These are phyloP conservation scores for Eublepharis macularius DNA, from an alignment of 2,113 vertebrate species.

Conservation along the genomic window DNA sequence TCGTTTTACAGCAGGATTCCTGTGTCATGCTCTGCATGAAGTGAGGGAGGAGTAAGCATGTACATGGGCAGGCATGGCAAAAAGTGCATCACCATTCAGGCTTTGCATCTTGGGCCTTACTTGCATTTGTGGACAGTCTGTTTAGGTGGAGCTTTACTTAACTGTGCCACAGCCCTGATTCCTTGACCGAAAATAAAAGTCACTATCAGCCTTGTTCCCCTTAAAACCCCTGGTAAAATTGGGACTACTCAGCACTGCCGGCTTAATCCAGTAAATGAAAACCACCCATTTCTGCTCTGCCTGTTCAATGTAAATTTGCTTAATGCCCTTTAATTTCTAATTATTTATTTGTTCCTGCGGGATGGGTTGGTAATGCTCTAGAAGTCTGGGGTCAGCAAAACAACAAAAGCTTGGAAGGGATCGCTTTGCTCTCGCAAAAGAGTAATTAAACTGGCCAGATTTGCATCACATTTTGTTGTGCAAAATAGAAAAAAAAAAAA, in stretches of 20 bases:
- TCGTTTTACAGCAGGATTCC: no score
- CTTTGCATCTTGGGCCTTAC: no score
- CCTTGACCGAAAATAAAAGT: background rate
- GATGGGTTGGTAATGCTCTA: constrained; percentile 27
- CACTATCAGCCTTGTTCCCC: background rate
- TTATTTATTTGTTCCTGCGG: constrained; percentile 60
- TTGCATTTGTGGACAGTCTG: no score
- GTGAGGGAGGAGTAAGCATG: no score
- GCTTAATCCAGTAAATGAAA: constrained; percentile 14
- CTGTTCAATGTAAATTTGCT: constrained; percentile 32
- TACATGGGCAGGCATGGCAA: no score
- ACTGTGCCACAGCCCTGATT: no score
- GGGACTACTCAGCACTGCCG: background rate
- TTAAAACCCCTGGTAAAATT: background rate
- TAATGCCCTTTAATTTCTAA: constrained; percentile 57
- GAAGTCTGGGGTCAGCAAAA: constrained; percentile 56
- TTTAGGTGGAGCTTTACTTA: no score
- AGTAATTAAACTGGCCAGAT: constrained; percentile 67
- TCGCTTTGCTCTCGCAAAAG: constrained; percentile 33
- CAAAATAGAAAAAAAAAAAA: background rate
- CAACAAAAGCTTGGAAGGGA: constrained; percentile 32
- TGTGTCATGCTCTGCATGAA: no score
- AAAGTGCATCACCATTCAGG: no score
- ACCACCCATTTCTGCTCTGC: background rate
- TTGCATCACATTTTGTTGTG: constrained; percentile 62